Percentiles rank a stretch among this genome's conserved stretches.
Evolutionary conservation across 2,113 vertebrate genomes (phyloP).

Genomic region (Nothocercus nigrocapillus): DNA sequence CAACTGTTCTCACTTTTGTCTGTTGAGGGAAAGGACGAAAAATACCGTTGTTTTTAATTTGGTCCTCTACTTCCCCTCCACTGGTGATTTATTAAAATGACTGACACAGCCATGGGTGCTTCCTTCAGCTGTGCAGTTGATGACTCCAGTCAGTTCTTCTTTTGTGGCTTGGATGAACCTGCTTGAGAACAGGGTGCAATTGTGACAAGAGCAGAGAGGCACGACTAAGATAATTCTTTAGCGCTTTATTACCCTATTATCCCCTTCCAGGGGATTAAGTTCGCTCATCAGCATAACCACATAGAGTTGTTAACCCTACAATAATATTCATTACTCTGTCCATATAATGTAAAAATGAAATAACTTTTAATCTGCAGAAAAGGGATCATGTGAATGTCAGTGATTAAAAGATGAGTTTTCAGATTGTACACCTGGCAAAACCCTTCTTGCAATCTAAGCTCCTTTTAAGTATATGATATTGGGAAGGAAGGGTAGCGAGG

Average conservation of each 20-base stretch:
- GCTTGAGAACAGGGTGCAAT: conserved; percentile 27
- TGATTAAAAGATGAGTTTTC: conserved; percentile 63
- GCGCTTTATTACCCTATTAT: conserved; percentile 53
- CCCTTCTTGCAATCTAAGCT: conserved; percentile 42
- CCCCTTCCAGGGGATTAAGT: conserved; percentile 25
- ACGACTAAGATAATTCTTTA: conserved; percentile 14
- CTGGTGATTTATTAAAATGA: conserved; percentile 69
- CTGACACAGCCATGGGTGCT: conserved; percentile 12
- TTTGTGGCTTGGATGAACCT: conserved; percentile 15
- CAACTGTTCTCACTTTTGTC: conserved; percentile 68
- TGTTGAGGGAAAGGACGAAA: conserved; percentile 27
- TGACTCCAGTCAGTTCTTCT: not conserved
- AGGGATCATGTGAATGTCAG: not conserved
- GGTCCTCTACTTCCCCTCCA: conserved; percentile 55
- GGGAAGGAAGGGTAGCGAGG: not conserved
- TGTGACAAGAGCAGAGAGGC: conserved; percentile 47
- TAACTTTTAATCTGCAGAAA: conserved; percentile 63
- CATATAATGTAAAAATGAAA: conserved; percentile 40
- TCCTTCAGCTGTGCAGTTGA: conserved; percentile 31
- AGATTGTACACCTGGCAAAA: conserved; percentile 61
- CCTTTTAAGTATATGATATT: conserved; percentile 61
- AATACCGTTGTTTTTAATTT: conserved; percentile 67
- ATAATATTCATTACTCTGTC: conserved; percentile 7
- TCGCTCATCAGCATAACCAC: conserved; percentile 40
- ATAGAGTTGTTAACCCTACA: conserved; percentile 37